Base-by-base conservation (phyloP, 2,797 vertebrate species). In the Darevskia mixta region DNA sequence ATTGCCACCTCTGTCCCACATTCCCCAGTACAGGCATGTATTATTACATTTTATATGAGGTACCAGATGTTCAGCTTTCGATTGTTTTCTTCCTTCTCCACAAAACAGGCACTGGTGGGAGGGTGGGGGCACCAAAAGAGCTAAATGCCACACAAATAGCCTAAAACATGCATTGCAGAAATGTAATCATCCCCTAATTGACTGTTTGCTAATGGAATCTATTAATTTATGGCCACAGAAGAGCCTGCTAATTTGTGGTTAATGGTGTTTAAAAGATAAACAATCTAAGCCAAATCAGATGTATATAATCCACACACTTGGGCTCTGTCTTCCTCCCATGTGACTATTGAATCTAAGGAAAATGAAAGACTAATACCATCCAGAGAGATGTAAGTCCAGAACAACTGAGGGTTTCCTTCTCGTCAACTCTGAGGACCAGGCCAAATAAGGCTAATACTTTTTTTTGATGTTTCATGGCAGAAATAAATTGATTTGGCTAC, bases 251-350 rank as follows among this genome's bases (percentile, higher is more conserved):
- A 96, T 95, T 95, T 93, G 94, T 96, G 92, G 95, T 95, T 96
- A 96, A 94, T 89, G 89, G 83, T 92, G 93, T 91, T 92, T 90
- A 82, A 93, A 95, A 96, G 96, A 97, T 92, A 96, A 97, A 95
- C 92, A 94, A 79, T 76, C 83, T 20, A 90, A 91, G 84, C 85
- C 83, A 95, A 91, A 89, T 83, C 91, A 86, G 27, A 17, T 1
- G 17, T 3, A 43, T 78, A 41, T 49, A 89, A 89, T 84, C 79
- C 55, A 35, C 82, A 2, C 2, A 0, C 0, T 72, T 38, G 79
- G 87, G 41, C 18, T 32, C 4, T 83, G 38, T 17, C 76, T 89
- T 82, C 66, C 1, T 75, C 23, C 1, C 38, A 80, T 41, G 38
- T 35, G 82, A 6, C 5, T 71, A 38, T 90, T 91, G 5, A 79